Percentiles rank a stretch among this genome's conserved stretches.
Evolutionary conservation across 2,888 invertebrate species (phyloP).

Genomic region (Acronicta alni): DNA sequence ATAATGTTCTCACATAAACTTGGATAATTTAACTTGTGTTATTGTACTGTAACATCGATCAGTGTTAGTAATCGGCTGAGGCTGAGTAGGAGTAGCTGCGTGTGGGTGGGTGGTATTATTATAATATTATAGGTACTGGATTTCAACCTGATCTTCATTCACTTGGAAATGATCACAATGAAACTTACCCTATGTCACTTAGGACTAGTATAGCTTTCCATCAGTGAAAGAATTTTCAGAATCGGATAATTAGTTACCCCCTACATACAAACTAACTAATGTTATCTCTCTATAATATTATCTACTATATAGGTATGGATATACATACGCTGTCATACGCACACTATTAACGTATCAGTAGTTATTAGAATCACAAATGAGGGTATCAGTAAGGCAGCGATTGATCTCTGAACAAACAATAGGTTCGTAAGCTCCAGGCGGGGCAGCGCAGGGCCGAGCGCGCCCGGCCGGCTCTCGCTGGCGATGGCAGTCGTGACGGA

Average conservation of each 20-base stretch:
- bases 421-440: not conserved
- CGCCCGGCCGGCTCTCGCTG: not conserved
- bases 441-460: not conserved
- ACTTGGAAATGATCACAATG: too few species aligned
- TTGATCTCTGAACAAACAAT: conserved; percentile 40
- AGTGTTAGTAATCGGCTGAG: conserved; percentile 27
- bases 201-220: too few species aligned
- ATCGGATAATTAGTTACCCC: too few species aligned
- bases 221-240: too few species aligned
- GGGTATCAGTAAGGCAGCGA: conserved; percentile 31
- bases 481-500: conserved; percentile 41
- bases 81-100: conserved; percentile 7
- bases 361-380: conserved; percentile 41
- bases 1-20: conserved; percentile 41
- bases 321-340: not conserved
- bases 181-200: too few species aligned
- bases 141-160: too few species aligned
- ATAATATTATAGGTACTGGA: not conserved
- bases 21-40: too few species aligned
- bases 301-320: not conserved
- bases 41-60: too few species aligned
- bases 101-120: conserved; percentile 35
- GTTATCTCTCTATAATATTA: too few species aligned
- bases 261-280: too few species aligned
- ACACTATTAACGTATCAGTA: conserved; percentile 8